Conservation (phyloP, 2,888 invertebrate genomes). For the Chymomyza caudatula region DNA sequence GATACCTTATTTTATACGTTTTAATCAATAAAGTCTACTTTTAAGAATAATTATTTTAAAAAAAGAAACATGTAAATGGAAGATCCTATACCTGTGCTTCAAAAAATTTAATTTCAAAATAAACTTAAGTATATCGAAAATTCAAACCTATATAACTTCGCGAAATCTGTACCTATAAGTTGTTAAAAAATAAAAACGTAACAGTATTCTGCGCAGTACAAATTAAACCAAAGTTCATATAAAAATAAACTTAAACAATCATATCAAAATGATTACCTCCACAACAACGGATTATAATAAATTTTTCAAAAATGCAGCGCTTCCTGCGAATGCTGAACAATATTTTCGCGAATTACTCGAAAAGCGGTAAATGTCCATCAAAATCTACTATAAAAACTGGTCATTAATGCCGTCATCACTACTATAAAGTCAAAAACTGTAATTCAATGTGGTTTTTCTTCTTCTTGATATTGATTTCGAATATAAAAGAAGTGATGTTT, state of each 20-base stretch:
- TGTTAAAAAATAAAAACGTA: no score
- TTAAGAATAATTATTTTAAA: background rate
- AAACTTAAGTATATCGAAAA: conserved; percentile 8
- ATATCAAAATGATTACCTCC: conserved; percentile 63
- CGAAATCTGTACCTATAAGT: background rate
- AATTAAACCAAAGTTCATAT: background rate
- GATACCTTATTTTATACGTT: background rate
- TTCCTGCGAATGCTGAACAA: conserved; percentile 72
- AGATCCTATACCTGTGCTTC: background rate
- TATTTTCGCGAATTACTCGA: conserved; percentile 62
- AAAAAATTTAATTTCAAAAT: conserved; percentile 3
- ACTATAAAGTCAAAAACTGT: no score
- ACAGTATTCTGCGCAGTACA: no score
- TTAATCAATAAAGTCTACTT: background rate
- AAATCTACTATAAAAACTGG: background rate
- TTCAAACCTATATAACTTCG: background rate
- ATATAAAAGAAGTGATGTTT: no score
- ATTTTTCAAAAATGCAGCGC: conserved; percentile 69
- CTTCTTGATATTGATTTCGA: no score
- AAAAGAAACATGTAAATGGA: background rate
- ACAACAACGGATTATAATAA: conserved; percentile 61
- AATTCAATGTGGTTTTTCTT: no score
- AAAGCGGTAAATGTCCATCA: conserved; percentile 57
- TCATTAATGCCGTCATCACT: no score
- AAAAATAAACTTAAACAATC: background rate